These are phyloP conservation scores for Ibycter americanus DNA, from an alignment of 2,797 vertebrate species.

Conservation along the genomic window DNA sequence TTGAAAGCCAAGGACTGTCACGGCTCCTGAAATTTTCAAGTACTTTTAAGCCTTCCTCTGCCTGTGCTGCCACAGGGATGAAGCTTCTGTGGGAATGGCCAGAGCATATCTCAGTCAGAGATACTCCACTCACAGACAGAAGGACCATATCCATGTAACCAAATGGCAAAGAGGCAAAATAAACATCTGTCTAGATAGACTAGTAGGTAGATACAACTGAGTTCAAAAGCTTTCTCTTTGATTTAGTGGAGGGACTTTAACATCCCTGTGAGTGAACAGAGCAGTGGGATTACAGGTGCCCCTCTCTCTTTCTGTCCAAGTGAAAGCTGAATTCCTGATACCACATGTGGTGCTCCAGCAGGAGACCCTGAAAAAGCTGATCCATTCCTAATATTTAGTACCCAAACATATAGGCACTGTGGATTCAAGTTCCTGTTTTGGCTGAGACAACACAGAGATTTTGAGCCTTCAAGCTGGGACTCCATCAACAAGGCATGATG, in stretches of 20 bases:
- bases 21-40: neutral
- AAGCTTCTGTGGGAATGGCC: neutral
- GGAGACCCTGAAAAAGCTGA: neutral
- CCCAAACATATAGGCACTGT: neutral
- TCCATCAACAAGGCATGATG: neutral
- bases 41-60: neutral
- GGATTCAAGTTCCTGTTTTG: neutral
- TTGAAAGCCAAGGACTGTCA: neutral
- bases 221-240: neutral
- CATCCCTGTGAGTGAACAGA: neutral
- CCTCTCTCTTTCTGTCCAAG: neutral
- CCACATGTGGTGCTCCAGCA: fast-evolving
- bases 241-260: neutral
- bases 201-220: neutral
- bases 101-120: neutral
- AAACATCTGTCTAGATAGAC: neutral
- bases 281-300: neutral
- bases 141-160: neutral
- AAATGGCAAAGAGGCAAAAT: neutral
- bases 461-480: neutral
- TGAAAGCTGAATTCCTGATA: neutral
- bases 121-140: neutral
- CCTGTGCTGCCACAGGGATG: neutral
- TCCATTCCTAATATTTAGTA: neutral
- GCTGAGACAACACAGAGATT: neutral